A percentile compares a stretch with the other conserved stretches of the same genome.
Conservation (phyloP, 2,113 vertebrate genomes). For the Cyanoderma ruficeps region DNA sequence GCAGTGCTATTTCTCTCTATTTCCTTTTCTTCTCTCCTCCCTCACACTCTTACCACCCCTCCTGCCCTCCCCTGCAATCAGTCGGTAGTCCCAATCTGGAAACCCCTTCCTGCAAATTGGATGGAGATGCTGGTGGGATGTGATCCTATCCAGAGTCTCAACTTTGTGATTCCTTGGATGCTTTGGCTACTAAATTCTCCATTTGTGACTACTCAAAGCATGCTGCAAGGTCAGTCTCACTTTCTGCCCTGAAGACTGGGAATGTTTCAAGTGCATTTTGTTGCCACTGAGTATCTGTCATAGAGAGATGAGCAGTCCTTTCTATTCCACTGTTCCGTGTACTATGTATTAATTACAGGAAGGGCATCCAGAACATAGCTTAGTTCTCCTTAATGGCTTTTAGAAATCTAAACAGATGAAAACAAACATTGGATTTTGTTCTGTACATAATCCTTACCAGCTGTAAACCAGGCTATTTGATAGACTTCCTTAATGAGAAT, state of each 20-base stretch:
- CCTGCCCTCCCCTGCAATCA: background rate
- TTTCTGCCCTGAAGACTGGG: background rate
- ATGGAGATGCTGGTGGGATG: background rate
- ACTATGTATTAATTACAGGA: conserved; percentile 14
- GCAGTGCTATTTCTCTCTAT: background rate
- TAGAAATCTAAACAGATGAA: conserved; percentile 43
- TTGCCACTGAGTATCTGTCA: background rate
- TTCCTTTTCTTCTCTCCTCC: background rate
- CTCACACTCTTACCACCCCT: background rate
- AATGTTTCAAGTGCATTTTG: background rate
- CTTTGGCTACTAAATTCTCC: background rate
- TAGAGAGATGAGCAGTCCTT: background rate
- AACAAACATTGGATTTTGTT: conserved; percentile 31
- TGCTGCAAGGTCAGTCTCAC: background rate
- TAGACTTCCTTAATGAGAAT: conserved; percentile 29
- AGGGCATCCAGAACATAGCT: conserved; percentile 5
- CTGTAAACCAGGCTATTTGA: conserved; percentile 1
- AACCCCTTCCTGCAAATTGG: background rate
- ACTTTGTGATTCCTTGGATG: background rate
- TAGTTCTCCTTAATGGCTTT: conserved; percentile 13
- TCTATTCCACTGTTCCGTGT: background rate
- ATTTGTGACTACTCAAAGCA: background rate
- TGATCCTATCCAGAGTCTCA: background rate
- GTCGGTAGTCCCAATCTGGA: background rate
- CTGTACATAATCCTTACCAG: conserved; percentile 38